phyloP scores from a whole-genome alignment of 2,113 vertebrate genomes.

The Labeo rohita region DNA sequence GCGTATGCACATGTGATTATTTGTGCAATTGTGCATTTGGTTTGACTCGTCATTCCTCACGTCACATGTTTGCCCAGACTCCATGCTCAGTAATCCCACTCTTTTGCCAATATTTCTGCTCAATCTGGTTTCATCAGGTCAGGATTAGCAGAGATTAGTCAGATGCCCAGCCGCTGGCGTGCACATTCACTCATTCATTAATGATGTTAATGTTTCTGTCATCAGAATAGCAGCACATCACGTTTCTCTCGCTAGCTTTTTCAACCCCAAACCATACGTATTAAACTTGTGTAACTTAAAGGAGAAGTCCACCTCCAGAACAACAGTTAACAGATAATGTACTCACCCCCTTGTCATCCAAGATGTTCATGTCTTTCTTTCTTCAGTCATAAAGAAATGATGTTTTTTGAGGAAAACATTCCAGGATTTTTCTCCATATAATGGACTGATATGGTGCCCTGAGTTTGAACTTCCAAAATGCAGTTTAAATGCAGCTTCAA shows the following conservation, averaged over 20 bases:
- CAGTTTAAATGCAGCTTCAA: too few relatives aligned
- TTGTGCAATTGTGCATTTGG: background rate
- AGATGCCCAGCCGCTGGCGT: constrained; percentile 65
- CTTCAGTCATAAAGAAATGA: too few relatives aligned
- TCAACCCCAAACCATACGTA: background rate
- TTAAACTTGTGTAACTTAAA: background rate
- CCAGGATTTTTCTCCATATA: too few relatives aligned
- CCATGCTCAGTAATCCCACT: constrained; percentile 67
- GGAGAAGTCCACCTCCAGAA: too few relatives aligned
- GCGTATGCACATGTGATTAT: background rate
- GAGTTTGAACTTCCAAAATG: too few relatives aligned
- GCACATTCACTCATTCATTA: constrained; percentile 72
- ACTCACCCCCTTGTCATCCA: too few relatives aligned
- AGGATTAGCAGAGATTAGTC: constrained; percentile 77
- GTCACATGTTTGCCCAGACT: constrained; percentile 70
- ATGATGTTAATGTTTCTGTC: constrained; percentile 53
- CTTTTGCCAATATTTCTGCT: constrained; percentile 75
- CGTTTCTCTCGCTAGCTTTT: constrained; percentile 3
- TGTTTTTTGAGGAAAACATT: too few relatives aligned
- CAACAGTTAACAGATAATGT: too few relatives aligned
- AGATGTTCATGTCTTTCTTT: too few relatives aligned
- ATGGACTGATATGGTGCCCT: too few relatives aligned
- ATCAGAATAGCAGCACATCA: constrained; percentile 48
- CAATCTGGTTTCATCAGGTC: constrained; percentile 74
- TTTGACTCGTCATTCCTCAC: constrained; percentile 52